Conservation (phyloP, 2,888 invertebrate species). For the Sisyra terminalis region DNA sequence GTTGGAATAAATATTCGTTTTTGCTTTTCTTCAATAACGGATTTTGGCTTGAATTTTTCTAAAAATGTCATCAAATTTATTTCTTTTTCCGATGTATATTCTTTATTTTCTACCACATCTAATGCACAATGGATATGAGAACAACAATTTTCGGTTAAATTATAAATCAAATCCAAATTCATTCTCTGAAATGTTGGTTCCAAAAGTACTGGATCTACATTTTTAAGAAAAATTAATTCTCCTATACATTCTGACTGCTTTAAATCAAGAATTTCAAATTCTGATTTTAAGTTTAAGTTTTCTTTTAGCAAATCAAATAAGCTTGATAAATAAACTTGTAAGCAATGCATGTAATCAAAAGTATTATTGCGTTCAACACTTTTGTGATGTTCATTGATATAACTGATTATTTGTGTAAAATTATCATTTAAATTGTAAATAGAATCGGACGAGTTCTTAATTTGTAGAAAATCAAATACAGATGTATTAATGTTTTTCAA, state of each 20-base stretch:
- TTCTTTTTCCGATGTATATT: constrained; percentile 16
- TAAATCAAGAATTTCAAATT: constrained; percentile 34
- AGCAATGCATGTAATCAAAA: constrained; percentile 33
- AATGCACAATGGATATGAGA: constrained; percentile 38
- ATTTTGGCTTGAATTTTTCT: constrained; percentile 28
- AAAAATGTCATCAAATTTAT: constrained; percentile 20
- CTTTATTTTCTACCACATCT: constrained; percentile 17
- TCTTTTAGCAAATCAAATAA: constrained; percentile 28
- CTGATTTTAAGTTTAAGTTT: constrained; percentile 24
- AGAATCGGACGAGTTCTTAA: constrained; percentile 21
- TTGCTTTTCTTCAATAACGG: constrained; percentile 31
- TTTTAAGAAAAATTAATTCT: constrained; percentile 43
- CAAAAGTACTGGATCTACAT: constrained; percentile 47
- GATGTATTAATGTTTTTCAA: constrained; percentile 18
- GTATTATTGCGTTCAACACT: constrained; percentile 17
- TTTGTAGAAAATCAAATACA: constrained; percentile 13
- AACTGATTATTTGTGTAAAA: constrained; percentile 15
- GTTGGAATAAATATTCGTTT: constrained; percentile 26
- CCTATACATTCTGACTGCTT: constrained; percentile 44
- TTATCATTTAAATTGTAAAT: constrained; percentile 26
- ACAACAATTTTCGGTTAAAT: constrained; percentile 54
- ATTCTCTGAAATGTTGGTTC: constrained; percentile 50
- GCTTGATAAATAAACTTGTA: constrained; percentile 39
- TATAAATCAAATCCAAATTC: constrained; percentile 57
- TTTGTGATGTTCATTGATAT: constrained; percentile 17